Base-by-base conservation (phyloP, 1,140 invertebrate species). In the Olivierus martensii region DNA sequence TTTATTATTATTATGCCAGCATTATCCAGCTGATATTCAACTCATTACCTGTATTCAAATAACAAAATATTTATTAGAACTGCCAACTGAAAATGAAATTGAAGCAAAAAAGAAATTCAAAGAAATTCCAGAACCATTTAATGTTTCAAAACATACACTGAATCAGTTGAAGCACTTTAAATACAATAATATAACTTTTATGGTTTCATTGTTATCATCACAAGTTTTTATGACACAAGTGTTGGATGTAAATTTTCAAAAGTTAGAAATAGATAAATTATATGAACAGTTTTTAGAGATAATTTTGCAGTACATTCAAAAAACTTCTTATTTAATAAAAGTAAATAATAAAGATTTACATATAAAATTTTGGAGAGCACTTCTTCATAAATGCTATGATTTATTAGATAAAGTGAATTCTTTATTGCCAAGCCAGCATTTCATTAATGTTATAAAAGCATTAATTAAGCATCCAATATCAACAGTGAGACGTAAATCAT, bases 121-220 rank as follows among this genome's bases (percentile, higher is more conserved):
- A 37, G 60, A 66, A 46, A 56, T 61, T 42, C 56, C 49, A 51
- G 56, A 59, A 19, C 74, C 86, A 38, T 85, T 87, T 56, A 78
- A 81, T 63, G 71, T 85, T 0, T 69, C 69, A 9, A 71, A 71
- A 1, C 78, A 79, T 59, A 76, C 77, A 3, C 71, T 78, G 2
- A 82, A 86, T 64, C 81, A 88, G 54, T 67, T 89, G 54, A 72
- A 84, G 12, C 81, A 88, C 63, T 90, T 83, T 61, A 89, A 84
- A 70, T 87, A 87, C 61, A 75, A 79, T 1, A 71, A 81, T 15
- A 66, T 87, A 2, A 79, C 78, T 28, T 83, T 84, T 59, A 69
- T 88, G 3, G 77, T 77, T 5, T 72, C 71, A 18, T 68, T 86
- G 2, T 69, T 88, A 15, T 77, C 79, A 7, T 77, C 75, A 3